phyloP scores from a whole-genome alignment of 2,888 invertebrate species.

The Drosophila robusta region DNA sequence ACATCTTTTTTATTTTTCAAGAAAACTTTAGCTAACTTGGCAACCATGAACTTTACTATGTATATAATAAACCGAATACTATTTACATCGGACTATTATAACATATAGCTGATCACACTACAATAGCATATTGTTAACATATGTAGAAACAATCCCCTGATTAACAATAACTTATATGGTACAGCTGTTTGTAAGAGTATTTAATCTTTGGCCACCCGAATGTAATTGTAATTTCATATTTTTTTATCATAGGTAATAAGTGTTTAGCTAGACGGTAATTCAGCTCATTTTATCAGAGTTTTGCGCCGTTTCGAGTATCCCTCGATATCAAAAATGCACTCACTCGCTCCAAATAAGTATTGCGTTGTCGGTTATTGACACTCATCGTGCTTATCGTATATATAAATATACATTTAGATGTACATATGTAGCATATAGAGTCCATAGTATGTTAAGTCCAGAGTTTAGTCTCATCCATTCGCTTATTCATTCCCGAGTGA shows the following conservation, averaged over 20 bases:
- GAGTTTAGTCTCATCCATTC: conserved; percentile 30
- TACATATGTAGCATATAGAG: not conserved
- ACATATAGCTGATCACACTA: too few relatives aligned
- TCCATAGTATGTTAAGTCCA: conserved; percentile 26
- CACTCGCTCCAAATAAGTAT: conserved; percentile 19
- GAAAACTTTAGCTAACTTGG: too few relatives aligned
- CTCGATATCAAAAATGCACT: conserved; percentile 17
- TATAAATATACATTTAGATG: not conserved
- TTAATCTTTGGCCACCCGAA: not conserved
- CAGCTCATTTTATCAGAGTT: conserved; percentile 31
- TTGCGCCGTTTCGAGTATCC: conserved; percentile 6
- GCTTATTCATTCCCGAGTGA: conserved; percentile 12
- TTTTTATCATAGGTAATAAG: not conserved
- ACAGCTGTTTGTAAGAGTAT: too few relatives aligned
- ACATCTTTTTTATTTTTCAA: too few relatives aligned
- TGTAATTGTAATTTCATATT: not conserved
- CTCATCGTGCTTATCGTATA: conserved; percentile 36
- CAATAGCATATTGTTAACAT: too few relatives aligned
- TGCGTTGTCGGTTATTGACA: conserved; percentile 58
- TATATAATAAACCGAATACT: too few relatives aligned
- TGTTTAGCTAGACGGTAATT: conserved; percentile 10
- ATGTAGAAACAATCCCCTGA: too few relatives aligned
- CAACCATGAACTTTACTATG: too few relatives aligned
- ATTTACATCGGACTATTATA: too few relatives aligned
- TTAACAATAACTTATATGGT: too few relatives aligned